phyloP scores from a whole-genome alignment of 2,888 invertebrate genomes.

The Bombylius discolor region DNA sequence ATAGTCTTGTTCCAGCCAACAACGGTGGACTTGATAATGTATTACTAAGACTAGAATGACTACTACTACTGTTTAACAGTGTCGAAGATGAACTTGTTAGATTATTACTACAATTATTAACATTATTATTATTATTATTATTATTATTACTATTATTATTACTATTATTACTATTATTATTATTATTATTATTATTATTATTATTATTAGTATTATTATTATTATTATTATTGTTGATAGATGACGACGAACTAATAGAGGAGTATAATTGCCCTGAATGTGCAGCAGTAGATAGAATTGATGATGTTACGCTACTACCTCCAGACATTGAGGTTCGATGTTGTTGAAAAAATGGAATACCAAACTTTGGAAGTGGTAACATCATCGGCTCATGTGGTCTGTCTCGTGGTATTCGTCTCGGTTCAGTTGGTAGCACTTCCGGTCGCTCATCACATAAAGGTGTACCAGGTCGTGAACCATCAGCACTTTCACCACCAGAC shows the following conservation, averaged over 20 bases:
- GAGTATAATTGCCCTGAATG: constrained; percentile 16
- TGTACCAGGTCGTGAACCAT: constrained; percentile 72
- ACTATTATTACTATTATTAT: constrained; percentile 14
- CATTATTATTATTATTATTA: constrained; percentile 13
- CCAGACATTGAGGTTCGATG: constrained; percentile 23
- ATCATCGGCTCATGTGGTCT: constrained; percentile 58
- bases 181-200: constrained; percentile 19
- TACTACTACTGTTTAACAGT: constrained; percentile 21
- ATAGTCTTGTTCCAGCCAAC: constrained; percentile 11
- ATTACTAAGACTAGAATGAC: constrained; percentile 35
- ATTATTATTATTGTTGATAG: constrained; percentile 14
- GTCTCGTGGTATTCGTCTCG: constrained; percentile 53
- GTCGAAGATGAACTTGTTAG: constrained; percentile 17
- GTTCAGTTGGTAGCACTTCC: constrained; percentile 60
- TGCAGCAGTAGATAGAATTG: constrained; percentile 10
- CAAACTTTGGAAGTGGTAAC: constrained; percentile 80
- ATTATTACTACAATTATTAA: constrained; percentile 20
- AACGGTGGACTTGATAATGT: constrained; percentile 21
- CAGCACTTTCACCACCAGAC: constrained; percentile 47
- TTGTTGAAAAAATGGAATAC: constrained; percentile 49
- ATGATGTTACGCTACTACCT: constrained; percentile 14
- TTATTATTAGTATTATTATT: constrained; percentile 17
- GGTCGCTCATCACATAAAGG: constrained; percentile 72
- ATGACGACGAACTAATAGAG: constrained; percentile 12
- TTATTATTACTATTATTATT: constrained; percentile 11